Conservation (phyloP, 2,113 vertebrate species). For the Pangasianodon hypophthalmus region DNA sequence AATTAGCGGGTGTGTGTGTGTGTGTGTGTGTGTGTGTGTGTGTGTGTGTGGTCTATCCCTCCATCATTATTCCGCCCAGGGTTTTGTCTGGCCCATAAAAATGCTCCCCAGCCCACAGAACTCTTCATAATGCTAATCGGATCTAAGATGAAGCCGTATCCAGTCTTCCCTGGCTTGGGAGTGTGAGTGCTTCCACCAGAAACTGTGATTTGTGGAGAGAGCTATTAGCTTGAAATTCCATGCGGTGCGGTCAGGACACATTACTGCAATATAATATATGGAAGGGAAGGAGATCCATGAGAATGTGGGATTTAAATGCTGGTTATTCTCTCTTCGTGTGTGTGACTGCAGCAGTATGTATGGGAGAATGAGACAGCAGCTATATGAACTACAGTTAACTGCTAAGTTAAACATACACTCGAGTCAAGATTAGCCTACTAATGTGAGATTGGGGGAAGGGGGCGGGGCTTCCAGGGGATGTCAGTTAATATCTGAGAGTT, state of each 20-base stretch:
- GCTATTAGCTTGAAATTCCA: constrained; percentile 1
- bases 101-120: background rate
- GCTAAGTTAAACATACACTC: too few relatives aligned
- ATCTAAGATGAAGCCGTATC: background rate
- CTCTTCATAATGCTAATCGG: background rate
- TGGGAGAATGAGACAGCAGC: background rate
- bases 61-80: background rate
- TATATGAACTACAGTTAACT: background rate
- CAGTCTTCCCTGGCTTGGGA: constrained; percentile 5
- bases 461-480: background rate
- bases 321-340: background rate
- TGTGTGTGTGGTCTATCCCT: constrained; percentile 2
- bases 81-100: constrained; percentile 14
- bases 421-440: background rate
- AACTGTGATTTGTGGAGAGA: constrained; percentile 5
- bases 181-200: background rate
- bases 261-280: background rate
- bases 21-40: background rate
- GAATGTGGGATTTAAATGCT: background rate
- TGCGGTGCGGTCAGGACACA: background rate
- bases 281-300: background rate
- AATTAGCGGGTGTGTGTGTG: background rate
- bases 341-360: background rate
- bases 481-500: background rate
- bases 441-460: background rate